Base-by-base conservation (phyloP, 2,113 vertebrate genomes). In the Spheniscus mendiculus region DNA sequence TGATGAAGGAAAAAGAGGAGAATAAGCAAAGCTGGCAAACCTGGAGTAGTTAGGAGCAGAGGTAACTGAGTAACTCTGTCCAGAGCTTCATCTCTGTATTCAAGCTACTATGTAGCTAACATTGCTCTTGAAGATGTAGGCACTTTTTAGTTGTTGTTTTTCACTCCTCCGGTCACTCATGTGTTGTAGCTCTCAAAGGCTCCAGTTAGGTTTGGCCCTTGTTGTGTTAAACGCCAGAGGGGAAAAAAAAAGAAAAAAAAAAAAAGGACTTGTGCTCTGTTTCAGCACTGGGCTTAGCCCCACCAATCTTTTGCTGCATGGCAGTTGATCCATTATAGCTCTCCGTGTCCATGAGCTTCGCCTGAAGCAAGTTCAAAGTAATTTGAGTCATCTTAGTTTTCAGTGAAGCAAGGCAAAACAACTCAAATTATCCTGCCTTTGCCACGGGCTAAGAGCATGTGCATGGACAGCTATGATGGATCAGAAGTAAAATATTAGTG, bases 311-410 rank as follows among this genome's bases (percentile, higher is more conserved):
- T 42, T 50, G 3, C 59, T 85, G 22, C 44, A 7, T 1, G 5
- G 83, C 85, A 81, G 30, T 77, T 50, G 83, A 93, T 97, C 71
- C 72, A 58, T 95, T 92, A 44, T 76, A 94, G 56, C 92, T 93
- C 70, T 82, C 82, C n/a, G 10, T 91, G 74, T 85, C 56, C 30
- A 62, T 0, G 11, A 94, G 74, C 85, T 91, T 92, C 0, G 44
- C 92, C 94, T 72, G 70, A 55, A 92, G 92, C 92, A 76, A 69
- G 83, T 72, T 79, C 82, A 88, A 83, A 95, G 94, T 90, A 72
- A 95, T 95, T 95, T 93, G 86, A 95, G 83, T 93, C 93, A 83
- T 95, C 95, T 89, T 86, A 67, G 80, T 93, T 92, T 95, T 96
- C 94, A 87, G 17, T 83, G 95, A 96, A 97, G 94, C 91, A 83